A percentile compares a stretch with the other conserved stretches of the same genome.
phyloP scores from a whole-genome alignment of 2,888 invertebrate genomes.

The Drosophila percnosoma region DNA sequence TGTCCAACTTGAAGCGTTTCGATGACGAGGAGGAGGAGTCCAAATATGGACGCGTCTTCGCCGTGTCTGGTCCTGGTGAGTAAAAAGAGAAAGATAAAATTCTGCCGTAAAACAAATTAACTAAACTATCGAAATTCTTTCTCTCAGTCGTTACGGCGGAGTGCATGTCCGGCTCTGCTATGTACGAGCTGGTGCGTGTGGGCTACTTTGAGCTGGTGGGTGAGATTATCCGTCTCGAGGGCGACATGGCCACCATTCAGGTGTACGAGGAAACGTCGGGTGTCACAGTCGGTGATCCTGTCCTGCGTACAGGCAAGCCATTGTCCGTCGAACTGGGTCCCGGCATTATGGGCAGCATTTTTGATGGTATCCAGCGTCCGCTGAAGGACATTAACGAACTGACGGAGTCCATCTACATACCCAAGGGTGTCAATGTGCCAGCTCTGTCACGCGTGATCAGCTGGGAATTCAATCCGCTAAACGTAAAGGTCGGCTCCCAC shows the following conservation, averaged over 20 bases:
- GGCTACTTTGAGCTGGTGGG: conserved; percentile 99
- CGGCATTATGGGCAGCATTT: conserved; percentile 99
- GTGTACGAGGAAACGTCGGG: conserved; percentile 98
- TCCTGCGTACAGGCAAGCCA: conserved; percentile 98
- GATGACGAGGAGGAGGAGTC: conserved; percentile 94
- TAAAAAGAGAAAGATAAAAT: conserved; percentile 6
- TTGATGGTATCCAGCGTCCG: conserved; percentile 99
- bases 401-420: conserved; percentile 99
- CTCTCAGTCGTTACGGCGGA: conserved; percentile 98
- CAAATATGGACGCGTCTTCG: conserved; percentile 96
- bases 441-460: conserved; percentile 90
- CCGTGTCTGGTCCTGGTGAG: conserved; percentile 98
- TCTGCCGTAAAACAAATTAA: background rate
- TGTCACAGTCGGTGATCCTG: conserved; percentile 99
- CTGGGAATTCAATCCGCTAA: conserved; percentile 97
- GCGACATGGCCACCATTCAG: conserved; percentile 99
- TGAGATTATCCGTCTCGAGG: conserved; percentile 99
- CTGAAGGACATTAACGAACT: conserved; percentile 97
- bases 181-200: conserved; percentile 99
- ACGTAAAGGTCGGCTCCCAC: conserved; percentile 97
- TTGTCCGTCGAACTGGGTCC: conserved; percentile 99
- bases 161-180: conserved; percentile 99
- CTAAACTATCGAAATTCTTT: background rate
- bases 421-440: conserved; percentile 99
- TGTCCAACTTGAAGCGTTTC: conserved; percentile 90